Percentiles rank a stretch among this genome's conserved stretches.
Evolutionary conservation across 2,888 invertebrate genomes (phyloP).

Genomic region (Ceriagrion tenellum): DNA sequence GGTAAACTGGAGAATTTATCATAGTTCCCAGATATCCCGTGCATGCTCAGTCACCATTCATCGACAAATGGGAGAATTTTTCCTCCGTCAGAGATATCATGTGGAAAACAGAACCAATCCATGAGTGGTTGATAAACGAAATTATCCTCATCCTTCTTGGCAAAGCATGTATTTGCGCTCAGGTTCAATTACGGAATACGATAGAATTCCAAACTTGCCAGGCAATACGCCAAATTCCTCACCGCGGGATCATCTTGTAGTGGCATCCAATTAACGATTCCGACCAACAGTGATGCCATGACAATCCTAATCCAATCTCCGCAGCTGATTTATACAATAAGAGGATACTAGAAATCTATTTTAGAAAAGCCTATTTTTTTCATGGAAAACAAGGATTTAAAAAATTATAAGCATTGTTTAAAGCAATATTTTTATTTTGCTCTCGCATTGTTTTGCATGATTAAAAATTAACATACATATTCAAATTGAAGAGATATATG

Average conservation of each 20-base stretch:
- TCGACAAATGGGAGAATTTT: background rate
- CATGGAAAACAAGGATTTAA: no score
- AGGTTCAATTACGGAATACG: background rate
- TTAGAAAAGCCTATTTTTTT: no score
- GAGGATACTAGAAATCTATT: background rate
- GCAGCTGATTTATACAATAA: background rate
- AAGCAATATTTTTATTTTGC: no score
- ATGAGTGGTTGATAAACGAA: background rate
- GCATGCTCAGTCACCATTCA: no score
- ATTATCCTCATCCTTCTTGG: background rate
- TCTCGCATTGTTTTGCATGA: no score
- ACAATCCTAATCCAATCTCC: background rate
- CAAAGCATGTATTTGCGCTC: constrained; percentile 28
- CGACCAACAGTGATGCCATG: background rate
- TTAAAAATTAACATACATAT: no score
- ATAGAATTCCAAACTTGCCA: background rate
- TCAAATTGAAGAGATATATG: no score
- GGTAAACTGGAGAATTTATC: no score
- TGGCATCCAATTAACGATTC: constrained; percentile 29
- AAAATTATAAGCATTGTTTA: no score
- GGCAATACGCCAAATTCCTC: constrained; percentile 21
- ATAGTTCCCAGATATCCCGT: no score
- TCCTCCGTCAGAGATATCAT: background rate
- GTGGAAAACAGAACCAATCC: background rate
- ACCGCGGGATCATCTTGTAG: constrained; percentile 18